Conservation (phyloP, 2,888 invertebrate species). For the Parnassius mnemosyne region DNA sequence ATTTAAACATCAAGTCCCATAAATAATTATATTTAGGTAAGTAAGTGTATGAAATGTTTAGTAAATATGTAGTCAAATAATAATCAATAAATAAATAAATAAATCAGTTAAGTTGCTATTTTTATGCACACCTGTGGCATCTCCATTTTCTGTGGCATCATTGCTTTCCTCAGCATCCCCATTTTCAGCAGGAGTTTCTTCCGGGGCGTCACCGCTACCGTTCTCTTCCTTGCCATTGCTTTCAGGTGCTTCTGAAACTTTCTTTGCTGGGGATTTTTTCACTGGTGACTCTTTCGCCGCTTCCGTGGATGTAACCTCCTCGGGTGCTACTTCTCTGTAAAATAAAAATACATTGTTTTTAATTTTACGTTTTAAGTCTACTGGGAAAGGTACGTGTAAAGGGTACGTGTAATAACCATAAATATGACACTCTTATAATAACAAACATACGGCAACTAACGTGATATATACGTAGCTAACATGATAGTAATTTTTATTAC, state of each 20-base stretch:
- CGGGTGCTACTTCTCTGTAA: constrained; percentile 71
- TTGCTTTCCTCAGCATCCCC: constrained; percentile 75
- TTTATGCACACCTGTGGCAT: constrained; percentile 57
- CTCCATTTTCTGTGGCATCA: constrained; percentile 72
- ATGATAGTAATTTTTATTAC: constrained; percentile 8
- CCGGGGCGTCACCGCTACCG: constrained; percentile 61
- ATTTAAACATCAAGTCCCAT: neutral
- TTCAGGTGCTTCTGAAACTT: constrained; percentile 65
- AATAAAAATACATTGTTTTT: constrained; percentile 12
- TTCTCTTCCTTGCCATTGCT: constrained; percentile 76
- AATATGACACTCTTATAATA: too few species aligned
- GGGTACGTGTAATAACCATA: too few species aligned
- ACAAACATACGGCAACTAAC: too few species aligned
- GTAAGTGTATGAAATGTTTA: too few species aligned
- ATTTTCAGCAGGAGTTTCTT: constrained; percentile 50
- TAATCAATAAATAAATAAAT: too few species aligned
- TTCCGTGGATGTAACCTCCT: constrained; percentile 74
- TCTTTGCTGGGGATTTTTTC: constrained; percentile 76
- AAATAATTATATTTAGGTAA: too few species aligned
- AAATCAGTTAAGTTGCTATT: too few species aligned
- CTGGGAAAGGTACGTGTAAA: too few species aligned
- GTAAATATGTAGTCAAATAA: too few species aligned
- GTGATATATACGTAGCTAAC: neutral
- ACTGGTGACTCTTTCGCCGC: constrained; percentile 71
- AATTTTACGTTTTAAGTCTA: too few species aligned